Percentiles rank a stretch among this genome's conserved stretches.
These are phyloP conservation scores for Prolemur simus DNA, from an alignment of 2,113 vertebrate species.

Conservation along the genomic window DNA sequence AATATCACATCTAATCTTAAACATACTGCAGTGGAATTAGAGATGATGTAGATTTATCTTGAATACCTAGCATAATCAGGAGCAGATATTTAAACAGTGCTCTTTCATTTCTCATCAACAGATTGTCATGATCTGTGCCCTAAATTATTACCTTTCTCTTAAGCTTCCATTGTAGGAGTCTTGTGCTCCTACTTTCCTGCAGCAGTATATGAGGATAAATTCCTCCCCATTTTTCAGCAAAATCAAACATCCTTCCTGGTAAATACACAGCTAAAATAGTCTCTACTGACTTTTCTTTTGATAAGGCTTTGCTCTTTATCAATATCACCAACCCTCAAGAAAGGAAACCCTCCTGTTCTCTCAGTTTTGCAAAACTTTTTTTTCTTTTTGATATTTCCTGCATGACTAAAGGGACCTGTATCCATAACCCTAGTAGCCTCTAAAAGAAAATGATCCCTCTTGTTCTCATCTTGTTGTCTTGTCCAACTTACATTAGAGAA, in stretches of 20 bases:
- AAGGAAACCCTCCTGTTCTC: neutral
- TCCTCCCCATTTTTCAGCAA: neutral
- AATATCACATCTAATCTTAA: neutral
- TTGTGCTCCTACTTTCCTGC: neutral
- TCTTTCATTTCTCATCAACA: neutral
- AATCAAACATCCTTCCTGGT: neutral
- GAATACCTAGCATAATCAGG: neutral
- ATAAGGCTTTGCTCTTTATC: neutral
- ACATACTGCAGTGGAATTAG: neutral
- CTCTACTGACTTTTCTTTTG: neutral
- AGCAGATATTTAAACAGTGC: neutral
- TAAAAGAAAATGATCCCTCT: neutral
- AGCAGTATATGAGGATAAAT: neutral
- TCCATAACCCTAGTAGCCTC: neutral
- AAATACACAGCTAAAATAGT: neutral
- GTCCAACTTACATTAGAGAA: neutral
- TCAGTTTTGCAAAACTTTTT: neutral
- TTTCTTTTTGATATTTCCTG: neutral
- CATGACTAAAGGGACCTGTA: neutral
- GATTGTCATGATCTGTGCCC: neutral
- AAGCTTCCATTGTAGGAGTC: neutral
- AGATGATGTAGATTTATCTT: neutral
- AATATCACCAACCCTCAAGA: neutral
- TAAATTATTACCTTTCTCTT: neutral
- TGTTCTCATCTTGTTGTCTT: neutral